Evolutionary conservation across 2,797 vertebrate species (phyloP).

Genomic region (Monodelphis domestica): DNA sequence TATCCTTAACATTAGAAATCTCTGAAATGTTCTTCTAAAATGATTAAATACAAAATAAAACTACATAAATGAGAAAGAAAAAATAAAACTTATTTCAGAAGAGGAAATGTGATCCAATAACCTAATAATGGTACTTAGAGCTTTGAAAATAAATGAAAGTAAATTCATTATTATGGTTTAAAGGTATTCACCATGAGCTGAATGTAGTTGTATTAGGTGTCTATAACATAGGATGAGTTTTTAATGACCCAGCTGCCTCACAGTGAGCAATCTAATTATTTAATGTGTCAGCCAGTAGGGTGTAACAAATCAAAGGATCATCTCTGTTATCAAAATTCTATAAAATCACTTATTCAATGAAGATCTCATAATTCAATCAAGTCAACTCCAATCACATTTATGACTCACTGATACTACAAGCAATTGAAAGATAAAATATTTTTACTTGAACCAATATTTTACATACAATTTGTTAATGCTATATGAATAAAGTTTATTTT

Average conservation of each 20-base stretch:
- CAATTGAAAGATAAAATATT: neutral
- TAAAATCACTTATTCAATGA: neutral
- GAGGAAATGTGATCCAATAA: neutral
- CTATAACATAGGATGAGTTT: neutral
- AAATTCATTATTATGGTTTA: neutral
- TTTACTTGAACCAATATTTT: neutral
- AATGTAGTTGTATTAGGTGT: neutral
- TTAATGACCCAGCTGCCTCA: neutral
- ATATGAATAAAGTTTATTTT: neutral
- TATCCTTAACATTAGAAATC: neutral
- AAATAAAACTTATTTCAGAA: neutral
- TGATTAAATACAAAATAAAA: constrained; percentile 51
- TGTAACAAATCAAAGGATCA: neutral
- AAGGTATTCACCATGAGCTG: neutral
- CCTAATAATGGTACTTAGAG: neutral
- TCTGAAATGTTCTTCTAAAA: constrained; percentile 40
- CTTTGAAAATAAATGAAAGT: neutral
- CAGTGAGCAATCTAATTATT: neutral
- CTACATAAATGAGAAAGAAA: neutral
- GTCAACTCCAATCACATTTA: neutral
- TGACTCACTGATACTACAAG: neutral
- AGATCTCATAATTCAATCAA: neutral
- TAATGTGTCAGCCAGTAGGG: neutral
- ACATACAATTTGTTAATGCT: neutral
- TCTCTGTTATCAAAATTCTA: neutral